These are phyloP conservation scores for Lasioglossum figueresi DNA, from an alignment of 2,888 invertebrate genomes.

Conservation along the genomic window DNA sequence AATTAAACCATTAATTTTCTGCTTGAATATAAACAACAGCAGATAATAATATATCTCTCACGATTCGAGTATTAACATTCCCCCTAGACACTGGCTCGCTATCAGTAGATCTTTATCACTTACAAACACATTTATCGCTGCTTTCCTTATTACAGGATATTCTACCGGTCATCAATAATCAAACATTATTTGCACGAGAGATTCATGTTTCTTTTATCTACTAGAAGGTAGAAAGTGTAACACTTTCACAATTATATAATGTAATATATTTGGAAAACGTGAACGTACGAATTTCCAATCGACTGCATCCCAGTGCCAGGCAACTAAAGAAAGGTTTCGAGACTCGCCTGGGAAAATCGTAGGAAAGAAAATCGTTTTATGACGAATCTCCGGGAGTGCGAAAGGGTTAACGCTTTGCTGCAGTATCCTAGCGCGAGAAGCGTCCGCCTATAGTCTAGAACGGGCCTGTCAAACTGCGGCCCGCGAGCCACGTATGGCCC, in stretches of 20 bases:
- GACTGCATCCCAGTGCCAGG: background rate
- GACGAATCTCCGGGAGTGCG: background rate
- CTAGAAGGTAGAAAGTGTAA: background rate
- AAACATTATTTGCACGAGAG: background rate
- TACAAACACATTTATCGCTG: background rate
- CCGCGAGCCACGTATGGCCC: too few species aligned
- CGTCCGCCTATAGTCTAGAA: conserved; percentile 46
- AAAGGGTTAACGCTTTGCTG: background rate
- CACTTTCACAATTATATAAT: background rate
- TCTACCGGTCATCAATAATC: background rate
- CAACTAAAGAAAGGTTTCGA: background rate
- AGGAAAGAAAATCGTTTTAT: background rate
- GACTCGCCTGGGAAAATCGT: background rate
- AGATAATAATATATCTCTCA: background rate
- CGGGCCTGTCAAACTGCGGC: too few species aligned
- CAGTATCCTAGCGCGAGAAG: conserved; percentile 31
- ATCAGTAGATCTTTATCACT: background rate
- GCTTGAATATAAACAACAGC: background rate
- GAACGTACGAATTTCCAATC: background rate
- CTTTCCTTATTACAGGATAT: background rate
- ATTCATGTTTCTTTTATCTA: background rate
- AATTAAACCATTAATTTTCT: background rate
- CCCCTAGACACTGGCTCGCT: background rate
- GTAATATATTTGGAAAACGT: background rate
- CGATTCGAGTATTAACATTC: background rate